Base-by-base conservation (phyloP, 2,797 vertebrate genomes). In the Coreius guichenoti region DNA sequence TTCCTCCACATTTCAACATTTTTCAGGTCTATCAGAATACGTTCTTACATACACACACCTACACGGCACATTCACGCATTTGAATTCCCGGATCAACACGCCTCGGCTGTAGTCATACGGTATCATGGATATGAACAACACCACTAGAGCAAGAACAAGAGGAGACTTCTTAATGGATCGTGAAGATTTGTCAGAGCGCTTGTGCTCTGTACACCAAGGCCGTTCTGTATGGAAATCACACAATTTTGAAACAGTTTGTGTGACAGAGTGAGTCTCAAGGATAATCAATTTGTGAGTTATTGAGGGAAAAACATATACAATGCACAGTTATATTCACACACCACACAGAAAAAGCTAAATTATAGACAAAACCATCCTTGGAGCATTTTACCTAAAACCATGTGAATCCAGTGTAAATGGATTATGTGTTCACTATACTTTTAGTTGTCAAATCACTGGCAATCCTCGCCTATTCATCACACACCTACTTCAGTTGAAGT, bases 1-100 rank as follows among this genome's bases (percentile, higher is more conserved):
- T 96, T 95, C 94, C 93, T 91, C 87, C 89, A 91, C 91, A 91
- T 93, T 93, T 89, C 87, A 91, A 88, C 81, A 56, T 89, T 92
- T 94, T 90, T 92, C 87, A 87, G 79, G 81, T 89, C 88, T 86
- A 91, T 88, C 43, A 85, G 83, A 90, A 84, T 83, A 85, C 76
- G 47, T 74, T 87, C 83, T 86, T 80, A 90, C 72, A 85, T 73
- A 85, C 72, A 82, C 56, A 79, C 80, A 86, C 81, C 68, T 73
- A 79, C 75, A 65, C 51, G 17, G 74, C 54, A 68, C 54, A 80
- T 80, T 47, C 54, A 2, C 39, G 39, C 67, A 80, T 65, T 67
- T 68, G 4, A 29, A 76, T 77, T 56, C 29, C 68, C 14, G 8
- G 67, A 72, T 85, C 43, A 33, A 87, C 80, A 47, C 58, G 5